phyloP scores from a whole-genome alignment of 2,888 invertebrate genomes.

The Machimus atricapillus region DNA sequence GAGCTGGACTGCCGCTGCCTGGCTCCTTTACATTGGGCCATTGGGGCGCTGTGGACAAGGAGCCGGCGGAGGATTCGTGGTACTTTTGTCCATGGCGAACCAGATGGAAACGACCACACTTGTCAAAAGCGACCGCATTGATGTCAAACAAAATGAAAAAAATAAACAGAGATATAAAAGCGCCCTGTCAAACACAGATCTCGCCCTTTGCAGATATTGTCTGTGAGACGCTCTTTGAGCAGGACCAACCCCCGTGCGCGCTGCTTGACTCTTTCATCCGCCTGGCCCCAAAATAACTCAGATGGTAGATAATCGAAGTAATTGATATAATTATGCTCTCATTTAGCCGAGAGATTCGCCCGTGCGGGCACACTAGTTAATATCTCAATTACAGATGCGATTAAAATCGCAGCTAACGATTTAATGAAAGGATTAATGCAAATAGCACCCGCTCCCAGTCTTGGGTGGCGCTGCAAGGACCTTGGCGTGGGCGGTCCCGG shows the following conservation, averaged over 20 bases:
- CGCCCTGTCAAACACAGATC: slow-evolving; percentile 44
- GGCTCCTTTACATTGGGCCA: slow-evolving; percentile 3
- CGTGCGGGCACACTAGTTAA: slow-evolving; percentile 29
- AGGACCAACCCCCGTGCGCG: not conserved
- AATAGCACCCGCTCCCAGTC: not conserved
- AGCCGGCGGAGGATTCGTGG: not conserved
- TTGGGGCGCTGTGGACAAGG: not conserved
- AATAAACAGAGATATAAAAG: slow-evolving; percentile 44
- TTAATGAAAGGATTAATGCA: slow-evolving; percentile 40
- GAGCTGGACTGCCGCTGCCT: slow-evolving; percentile 27
- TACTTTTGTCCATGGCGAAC: slow-evolving; percentile 36
- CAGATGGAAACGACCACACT: slow-evolving; percentile 35
- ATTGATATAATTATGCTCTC: slow-evolving; percentile 61
- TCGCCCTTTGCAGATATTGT: slow-evolving; percentile 42
- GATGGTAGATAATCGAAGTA: slow-evolving; percentile 58
- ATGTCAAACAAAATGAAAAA: slow-evolving; percentile 37
- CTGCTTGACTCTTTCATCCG: slow-evolving; percentile 20
- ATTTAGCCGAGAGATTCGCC: slow-evolving; percentile 48
- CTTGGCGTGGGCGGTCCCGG: not conserved
- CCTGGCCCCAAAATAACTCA: slow-evolving; percentile 40
- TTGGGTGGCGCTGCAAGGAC: not conserved
- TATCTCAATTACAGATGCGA: slow-evolving; percentile 44
- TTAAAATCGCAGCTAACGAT: slow-evolving; percentile 37
- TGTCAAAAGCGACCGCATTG: slow-evolving; percentile 41
- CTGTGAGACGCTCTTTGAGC: slow-evolving; percentile 25